phyloP scores from a whole-genome alignment of 2,888 invertebrate species.

The Plebejus melissa region DNA sequence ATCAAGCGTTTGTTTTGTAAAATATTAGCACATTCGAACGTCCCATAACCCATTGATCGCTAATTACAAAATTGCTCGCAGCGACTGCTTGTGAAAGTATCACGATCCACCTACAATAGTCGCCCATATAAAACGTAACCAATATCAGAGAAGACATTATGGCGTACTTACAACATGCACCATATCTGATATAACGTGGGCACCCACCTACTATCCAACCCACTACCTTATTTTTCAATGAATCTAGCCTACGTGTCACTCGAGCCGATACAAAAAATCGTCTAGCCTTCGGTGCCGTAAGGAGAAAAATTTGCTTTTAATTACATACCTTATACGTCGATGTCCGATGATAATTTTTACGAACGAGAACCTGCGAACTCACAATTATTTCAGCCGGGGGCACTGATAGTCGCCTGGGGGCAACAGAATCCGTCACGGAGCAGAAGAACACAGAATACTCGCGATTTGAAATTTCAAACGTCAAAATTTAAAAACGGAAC shows the following conservation, averaged over 20 bases:
- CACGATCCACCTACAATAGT: conserved; percentile 42
- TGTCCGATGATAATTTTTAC: conserved; percentile 47
- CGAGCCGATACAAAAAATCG: conserved; percentile 48
- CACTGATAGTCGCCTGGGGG: conserved; percentile 14
- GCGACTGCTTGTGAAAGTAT: conserved; percentile 41
- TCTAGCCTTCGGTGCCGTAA: conserved; percentile 42
- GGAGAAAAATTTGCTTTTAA: conserved; percentile 52
- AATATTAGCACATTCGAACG: neutral
- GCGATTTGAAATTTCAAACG: conserved; percentile 63
- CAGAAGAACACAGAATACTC: conserved; percentile 51
- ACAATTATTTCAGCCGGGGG: conserved; percentile 9
- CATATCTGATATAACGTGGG: conserved; percentile 65
- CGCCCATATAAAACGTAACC: conserved; percentile 47
- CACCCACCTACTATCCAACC: conserved; percentile 68
- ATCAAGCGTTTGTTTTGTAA: neutral
- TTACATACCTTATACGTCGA: conserved; percentile 66
- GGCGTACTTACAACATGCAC: conserved; percentile 66
- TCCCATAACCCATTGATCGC: neutral
- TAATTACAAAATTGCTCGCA: conserved; percentile 26
- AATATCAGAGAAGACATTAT: conserved; percentile 55
- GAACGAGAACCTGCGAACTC: conserved; percentile 13
- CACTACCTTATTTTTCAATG: conserved; percentile 63
- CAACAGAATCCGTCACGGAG: conserved; percentile 33
- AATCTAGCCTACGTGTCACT: conserved; percentile 66
- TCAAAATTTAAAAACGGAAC: conserved; percentile 51